Conservation (phyloP, 2,888 invertebrate species). For the Nephrotoma appendiculata region DNA sequence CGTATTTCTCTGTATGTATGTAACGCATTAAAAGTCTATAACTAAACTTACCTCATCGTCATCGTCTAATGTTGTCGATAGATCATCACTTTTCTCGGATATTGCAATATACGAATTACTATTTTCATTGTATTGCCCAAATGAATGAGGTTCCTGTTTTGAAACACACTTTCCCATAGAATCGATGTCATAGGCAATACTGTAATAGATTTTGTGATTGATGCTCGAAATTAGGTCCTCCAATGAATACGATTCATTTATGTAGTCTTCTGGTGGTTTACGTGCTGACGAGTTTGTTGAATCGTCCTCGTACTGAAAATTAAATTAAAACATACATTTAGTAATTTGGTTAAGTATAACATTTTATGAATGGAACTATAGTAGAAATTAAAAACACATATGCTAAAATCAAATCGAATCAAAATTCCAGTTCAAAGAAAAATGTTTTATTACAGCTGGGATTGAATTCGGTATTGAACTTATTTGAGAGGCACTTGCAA, state of each 20-base stretch:
- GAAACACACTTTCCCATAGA: constrained; percentile 34
- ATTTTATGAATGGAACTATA: too few species aligned
- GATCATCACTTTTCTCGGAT: constrained; percentile 4
- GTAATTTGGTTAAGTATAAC: too few species aligned
- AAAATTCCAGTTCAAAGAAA: too few species aligned
- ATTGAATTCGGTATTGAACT: too few species aligned
- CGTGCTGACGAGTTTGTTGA: too few species aligned
- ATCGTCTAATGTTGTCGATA: neutral
- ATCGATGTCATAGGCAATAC: constrained; percentile 6
- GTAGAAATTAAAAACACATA: too few species aligned
- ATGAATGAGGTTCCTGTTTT: constrained; percentile 19
- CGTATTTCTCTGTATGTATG: neutral
- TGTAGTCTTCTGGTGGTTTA: neutral
- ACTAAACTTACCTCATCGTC: neutral
- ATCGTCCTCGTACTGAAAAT: too few species aligned
- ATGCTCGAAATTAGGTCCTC: neutral
- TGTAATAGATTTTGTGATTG: neutral
- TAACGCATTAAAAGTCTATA: neutral
- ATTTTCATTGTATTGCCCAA: constrained; percentile 6
- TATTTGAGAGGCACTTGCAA: too few species aligned
- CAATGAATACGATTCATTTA: neutral
- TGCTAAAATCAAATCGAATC: too few species aligned
- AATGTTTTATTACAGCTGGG: too few species aligned
- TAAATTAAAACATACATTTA: too few species aligned
- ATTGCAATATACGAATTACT: constrained; percentile 8